phyloP scores from a whole-genome alignment of 2,797 vertebrate species.

The Liasis olivaceus region DNA sequence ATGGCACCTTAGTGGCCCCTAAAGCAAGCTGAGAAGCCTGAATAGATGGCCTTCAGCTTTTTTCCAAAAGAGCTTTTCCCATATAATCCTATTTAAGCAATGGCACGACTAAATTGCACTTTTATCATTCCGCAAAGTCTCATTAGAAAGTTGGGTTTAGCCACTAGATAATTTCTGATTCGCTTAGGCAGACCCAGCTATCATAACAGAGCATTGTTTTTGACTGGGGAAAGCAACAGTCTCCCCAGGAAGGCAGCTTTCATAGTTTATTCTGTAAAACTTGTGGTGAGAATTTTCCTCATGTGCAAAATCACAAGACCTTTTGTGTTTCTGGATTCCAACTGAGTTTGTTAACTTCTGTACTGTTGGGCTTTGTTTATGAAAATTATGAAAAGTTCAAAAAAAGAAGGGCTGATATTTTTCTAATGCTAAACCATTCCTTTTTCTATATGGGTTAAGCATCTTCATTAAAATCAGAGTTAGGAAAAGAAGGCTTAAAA shows the following conservation, averaged over 20 bases:
- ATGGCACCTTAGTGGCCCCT: background rate
- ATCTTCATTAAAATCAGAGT: background rate
- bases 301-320: background rate
- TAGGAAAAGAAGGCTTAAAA: background rate
- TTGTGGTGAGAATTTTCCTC: background rate
- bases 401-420: background rate
- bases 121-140: background rate
- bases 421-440: background rate
- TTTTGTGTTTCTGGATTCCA: background rate
- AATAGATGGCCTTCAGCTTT: background rate
- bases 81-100: background rate
- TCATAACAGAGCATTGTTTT: background rate
- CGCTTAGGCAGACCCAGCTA: background rate
- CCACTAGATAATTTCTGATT: background rate
- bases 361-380: background rate
- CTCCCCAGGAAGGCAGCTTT: background rate
- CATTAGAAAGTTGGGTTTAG: background rate
- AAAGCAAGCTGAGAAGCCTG: background rate
- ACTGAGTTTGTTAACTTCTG: background rate
- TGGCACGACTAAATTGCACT: background rate
- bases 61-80: background rate
- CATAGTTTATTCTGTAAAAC: background rate
- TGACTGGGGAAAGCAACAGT: background rate
- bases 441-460: background rate
- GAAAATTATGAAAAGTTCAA: background rate